Percentiles rank a stretch among this genome's conserved stretches.
These are phyloP conservation scores for Athrips mouffetella DNA, from an alignment of 2,888 invertebrate species.

Conservation along the genomic window DNA sequence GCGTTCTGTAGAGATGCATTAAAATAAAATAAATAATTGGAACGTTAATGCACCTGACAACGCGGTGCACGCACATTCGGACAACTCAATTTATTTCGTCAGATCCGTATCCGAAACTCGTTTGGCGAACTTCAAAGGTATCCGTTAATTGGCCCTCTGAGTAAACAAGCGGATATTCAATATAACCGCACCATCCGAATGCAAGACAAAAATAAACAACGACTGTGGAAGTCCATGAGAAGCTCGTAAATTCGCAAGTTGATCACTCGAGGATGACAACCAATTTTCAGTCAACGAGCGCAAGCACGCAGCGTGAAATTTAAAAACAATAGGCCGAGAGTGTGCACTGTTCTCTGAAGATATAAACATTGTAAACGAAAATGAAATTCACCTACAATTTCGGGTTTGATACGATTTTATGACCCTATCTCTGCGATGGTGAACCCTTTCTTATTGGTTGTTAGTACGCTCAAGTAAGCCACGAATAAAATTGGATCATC, in stretches of 20 bases:
- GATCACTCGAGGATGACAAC: constrained; percentile 4
- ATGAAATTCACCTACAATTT: background rate
- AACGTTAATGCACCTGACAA: constrained; percentile 52
- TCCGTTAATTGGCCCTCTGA: constrained; percentile 58
- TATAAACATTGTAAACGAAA: background rate
- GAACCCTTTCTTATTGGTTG: constrained; percentile 12
- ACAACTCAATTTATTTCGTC: constrained; percentile 68
- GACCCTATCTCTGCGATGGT: background rate
- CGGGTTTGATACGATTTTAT: constrained; percentile 3
- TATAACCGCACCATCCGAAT: constrained; percentile 23
- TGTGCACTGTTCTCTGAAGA: background rate
- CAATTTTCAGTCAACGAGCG: background rate
- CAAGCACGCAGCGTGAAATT: background rate
- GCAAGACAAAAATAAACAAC: constrained; percentile 21
- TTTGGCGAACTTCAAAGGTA: constrained; percentile 64
- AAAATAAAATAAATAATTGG: constrained; percentile 48
- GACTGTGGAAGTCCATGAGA: constrained; percentile 4
- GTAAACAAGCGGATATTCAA: constrained; percentile 41
- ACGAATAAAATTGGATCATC: constrained; percentile 15
- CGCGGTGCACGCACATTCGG: constrained; percentile 41
- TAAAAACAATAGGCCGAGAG: background rate
- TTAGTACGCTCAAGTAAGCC: constrained; percentile 14
- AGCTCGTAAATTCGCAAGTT: constrained; percentile 3
- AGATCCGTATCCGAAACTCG: constrained; percentile 61
- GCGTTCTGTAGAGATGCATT: constrained; percentile 25